These are phyloP conservation scores for Agriopis marginaria DNA, from an alignment of 2,888 invertebrate species.

Conservation along the genomic window DNA sequence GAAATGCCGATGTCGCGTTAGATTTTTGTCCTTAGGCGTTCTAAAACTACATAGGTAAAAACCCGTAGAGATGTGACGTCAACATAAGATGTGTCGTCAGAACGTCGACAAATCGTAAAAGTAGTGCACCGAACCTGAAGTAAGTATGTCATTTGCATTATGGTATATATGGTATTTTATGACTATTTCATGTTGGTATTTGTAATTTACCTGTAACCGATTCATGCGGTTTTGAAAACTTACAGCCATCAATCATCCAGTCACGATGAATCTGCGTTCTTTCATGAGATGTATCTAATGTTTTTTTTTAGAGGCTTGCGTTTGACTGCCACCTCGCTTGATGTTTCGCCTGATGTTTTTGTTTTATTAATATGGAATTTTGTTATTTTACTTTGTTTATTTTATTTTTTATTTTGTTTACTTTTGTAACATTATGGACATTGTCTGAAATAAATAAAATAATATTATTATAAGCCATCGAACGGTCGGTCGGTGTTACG, in stretches of 20 bases:
- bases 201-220: slow-evolving; percentile 31
- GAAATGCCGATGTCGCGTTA: not conserved
- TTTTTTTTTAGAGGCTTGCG: not conserved
- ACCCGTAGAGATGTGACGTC: not conserved
- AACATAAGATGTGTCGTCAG: slow-evolving; percentile 3
- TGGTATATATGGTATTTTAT: slow-evolving; percentile 14
- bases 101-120: not conserved
- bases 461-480: too few relatives aligned
- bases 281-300: not conserved
- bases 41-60: slow-evolving; percentile 11
- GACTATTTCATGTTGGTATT: slow-evolving; percentile 24
- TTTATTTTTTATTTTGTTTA: too few relatives aligned
- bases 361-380: too few relatives aligned
- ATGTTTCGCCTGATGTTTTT: too few relatives aligned
- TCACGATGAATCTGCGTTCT: not conserved
- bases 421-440: too few relatives aligned
- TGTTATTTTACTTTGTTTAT: too few relatives aligned
- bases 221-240: slow-evolving; percentile 32
- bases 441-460: too few relatives aligned
- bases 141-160: slow-evolving; percentile 19
- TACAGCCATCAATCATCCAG: not conserved
- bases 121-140: not conserved
- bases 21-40: not conserved
- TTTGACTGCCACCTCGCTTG: too few relatives aligned
- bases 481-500: too few relatives aligned